Evolutionary conservation across 2,888 invertebrate species (phyloP).

Genomic region (Diaperis boleti): DNA sequence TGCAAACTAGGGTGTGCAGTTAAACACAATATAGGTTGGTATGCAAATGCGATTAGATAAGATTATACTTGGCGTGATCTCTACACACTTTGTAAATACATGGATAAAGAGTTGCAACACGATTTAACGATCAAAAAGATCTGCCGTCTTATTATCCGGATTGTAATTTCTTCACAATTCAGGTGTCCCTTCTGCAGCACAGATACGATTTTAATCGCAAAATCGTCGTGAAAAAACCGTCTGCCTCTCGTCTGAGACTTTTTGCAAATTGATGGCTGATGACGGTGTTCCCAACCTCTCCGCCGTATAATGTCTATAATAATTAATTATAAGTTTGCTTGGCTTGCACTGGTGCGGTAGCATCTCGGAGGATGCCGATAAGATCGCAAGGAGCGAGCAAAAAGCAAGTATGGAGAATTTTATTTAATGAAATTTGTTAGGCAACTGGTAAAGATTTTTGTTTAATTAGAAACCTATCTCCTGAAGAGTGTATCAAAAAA

Average conservation of each 20-base stretch:
- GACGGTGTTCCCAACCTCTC: background rate
- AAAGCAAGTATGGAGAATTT: conserved; percentile 48
- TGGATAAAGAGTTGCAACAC: too few species aligned
- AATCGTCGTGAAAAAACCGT: conserved; percentile 3
- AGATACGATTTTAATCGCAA: conserved; percentile 19
- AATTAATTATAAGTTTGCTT: conserved; percentile 14
- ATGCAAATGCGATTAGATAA: background rate
- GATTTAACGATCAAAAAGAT: too few species aligned
- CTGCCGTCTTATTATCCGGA: too few species aligned
- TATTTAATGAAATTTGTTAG: too few species aligned
- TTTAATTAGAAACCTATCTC: too few species aligned
- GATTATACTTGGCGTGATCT: background rate
- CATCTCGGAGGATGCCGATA: conserved; percentile 26
- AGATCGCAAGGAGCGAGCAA: conserved; percentile 40
- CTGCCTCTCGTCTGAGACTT: background rate
- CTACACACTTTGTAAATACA: too few species aligned
- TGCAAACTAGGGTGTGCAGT: too few species aligned
- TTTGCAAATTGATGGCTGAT: conserved; percentile 5
- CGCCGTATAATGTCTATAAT: conserved; percentile 8
- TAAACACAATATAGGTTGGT: background rate
- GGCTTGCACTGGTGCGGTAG: conserved; percentile 4
- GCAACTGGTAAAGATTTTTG: too few species aligned
- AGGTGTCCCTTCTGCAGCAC: background rate
- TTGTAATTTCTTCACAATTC: too few species aligned
- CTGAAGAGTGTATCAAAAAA: too few species aligned